phyloP scores from a whole-genome alignment of 2,888 invertebrate species.

The Polylopha cassiicola region DNA sequence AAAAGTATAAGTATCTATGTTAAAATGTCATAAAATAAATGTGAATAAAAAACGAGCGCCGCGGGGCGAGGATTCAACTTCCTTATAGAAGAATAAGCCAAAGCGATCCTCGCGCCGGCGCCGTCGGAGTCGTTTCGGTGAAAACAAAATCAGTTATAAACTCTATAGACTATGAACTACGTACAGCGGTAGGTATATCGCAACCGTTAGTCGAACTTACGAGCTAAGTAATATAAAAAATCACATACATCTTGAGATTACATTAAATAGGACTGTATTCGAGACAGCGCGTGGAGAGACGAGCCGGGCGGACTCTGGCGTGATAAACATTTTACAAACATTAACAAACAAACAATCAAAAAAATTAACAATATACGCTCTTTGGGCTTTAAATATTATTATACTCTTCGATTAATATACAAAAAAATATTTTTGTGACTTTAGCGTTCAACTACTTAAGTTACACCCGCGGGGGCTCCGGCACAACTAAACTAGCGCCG shows the following conservation, averaged over 20 bases:
- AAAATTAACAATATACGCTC: slow-evolving; percentile 54
- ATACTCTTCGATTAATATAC: slow-evolving; percentile 41
- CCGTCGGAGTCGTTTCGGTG: slow-evolving; percentile 23
- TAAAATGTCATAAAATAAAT: no score
- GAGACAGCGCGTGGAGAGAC: slow-evolving; percentile 67
- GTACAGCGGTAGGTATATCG: slow-evolving; percentile 33
- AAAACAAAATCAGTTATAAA: slow-evolving; percentile 27
- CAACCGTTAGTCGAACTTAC: slow-evolving; percentile 61
- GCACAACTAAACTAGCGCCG: slow-evolving; percentile 15
- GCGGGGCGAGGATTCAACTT: slow-evolving; percentile 52
- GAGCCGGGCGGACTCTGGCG: slow-evolving; percentile 58
- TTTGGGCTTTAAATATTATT: slow-evolving; percentile 60
- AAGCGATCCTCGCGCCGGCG: slow-evolving; percentile 52
- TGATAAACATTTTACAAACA: slow-evolving; percentile 44
- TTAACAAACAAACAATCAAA: slow-evolving; percentile 46
- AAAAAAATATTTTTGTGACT: slow-evolving; percentile 54
- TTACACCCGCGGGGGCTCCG: slow-evolving; percentile 29
- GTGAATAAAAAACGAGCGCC: no score
- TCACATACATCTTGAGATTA: slow-evolving; percentile 73
- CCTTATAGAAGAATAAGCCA: slow-evolving; percentile 65
- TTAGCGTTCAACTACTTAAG: slow-evolving; percentile 50
- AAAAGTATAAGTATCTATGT: slow-evolving; percentile 32
- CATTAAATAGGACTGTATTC: slow-evolving; percentile 60
- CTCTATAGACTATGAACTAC: slow-evolving; percentile 43
- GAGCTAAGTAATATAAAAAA: slow-evolving; percentile 62